phyloP scores from a whole-genome alignment of 2,113 vertebrate species.

The Gracilinanus agilis region DNA sequence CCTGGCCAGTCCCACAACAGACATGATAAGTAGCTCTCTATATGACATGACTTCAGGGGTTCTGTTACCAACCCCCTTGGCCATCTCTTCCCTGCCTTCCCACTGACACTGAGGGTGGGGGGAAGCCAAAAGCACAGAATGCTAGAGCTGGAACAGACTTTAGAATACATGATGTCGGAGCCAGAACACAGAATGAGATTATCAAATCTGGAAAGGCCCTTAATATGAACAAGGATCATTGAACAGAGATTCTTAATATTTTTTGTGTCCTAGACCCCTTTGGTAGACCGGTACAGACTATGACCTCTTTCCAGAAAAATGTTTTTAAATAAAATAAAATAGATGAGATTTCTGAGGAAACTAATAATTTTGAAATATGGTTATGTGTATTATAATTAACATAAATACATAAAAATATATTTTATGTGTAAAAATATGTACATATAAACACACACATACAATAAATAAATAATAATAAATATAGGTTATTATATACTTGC shows the following conservation, averaged over 20 bases:
- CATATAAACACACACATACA: neutral
- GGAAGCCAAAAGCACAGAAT: neutral
- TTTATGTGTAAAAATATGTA: neutral
- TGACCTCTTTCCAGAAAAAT: neutral
- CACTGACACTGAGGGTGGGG: neutral
- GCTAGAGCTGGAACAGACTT: neutral
- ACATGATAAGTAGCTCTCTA: neutral
- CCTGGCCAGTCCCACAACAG: neutral
- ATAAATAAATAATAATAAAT: too few relatives aligned
- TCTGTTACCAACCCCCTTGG: neutral
- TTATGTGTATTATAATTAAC: neutral
- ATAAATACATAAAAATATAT: neutral
- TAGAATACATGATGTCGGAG: neutral
- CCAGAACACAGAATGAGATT: neutral
- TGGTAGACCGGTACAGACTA: neutral
- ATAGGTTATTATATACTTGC: too few relatives aligned
- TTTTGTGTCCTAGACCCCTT: neutral
- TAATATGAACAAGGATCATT: neutral
- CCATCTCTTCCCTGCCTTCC: neutral
- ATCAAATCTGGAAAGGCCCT: neutral
- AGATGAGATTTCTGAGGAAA: neutral
- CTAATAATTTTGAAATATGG: neutral
- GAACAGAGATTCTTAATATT: neutral
- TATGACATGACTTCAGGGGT: neutral
- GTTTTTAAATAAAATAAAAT: neutral